These are phyloP conservation scores for Nyctibius bracteatus DNA, from an alignment of 2,113 vertebrate genomes.

Conservation along the genomic window DNA sequence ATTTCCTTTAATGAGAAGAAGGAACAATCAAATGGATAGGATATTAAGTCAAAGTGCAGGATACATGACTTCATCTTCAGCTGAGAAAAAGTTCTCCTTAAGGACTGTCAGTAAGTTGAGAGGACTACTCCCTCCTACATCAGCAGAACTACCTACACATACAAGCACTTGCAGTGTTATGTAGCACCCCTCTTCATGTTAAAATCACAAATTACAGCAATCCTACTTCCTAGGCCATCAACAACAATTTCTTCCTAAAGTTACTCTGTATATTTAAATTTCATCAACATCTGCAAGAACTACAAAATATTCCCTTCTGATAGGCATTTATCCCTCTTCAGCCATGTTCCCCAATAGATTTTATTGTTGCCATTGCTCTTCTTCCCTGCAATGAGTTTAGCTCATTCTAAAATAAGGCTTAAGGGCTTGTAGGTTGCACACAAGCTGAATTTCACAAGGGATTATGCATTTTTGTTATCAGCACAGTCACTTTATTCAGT, in stretches of 20 bases:
- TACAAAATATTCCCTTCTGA: background rate
- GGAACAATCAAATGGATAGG: background rate
- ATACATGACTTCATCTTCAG: background rate
- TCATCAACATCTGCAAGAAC: background rate
- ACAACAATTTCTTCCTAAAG: background rate
- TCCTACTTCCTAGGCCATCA: background rate
- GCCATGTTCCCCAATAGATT: background rate
- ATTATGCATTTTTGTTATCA: background rate
- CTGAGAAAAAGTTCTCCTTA: background rate
- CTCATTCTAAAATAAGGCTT: background rate
- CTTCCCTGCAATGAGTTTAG: background rate
- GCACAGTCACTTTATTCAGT: slow-evolving; percentile 12
- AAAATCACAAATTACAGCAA: slow-evolving; percentile 2
- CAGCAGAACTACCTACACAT: background rate
- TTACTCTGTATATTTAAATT: background rate
- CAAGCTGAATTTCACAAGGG: background rate
- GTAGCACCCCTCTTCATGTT: background rate
- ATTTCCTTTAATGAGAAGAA: background rate
- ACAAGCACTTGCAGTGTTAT: background rate
- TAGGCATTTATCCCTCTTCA: background rate
- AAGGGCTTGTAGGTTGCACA: background rate
- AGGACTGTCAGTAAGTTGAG: background rate
- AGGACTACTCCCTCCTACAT: background rate
- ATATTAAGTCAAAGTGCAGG: background rate
- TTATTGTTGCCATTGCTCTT: slow-evolving; percentile 8